Conservation (phyloP, 2,113 vertebrate species). For the Caretta caretta region DNA sequence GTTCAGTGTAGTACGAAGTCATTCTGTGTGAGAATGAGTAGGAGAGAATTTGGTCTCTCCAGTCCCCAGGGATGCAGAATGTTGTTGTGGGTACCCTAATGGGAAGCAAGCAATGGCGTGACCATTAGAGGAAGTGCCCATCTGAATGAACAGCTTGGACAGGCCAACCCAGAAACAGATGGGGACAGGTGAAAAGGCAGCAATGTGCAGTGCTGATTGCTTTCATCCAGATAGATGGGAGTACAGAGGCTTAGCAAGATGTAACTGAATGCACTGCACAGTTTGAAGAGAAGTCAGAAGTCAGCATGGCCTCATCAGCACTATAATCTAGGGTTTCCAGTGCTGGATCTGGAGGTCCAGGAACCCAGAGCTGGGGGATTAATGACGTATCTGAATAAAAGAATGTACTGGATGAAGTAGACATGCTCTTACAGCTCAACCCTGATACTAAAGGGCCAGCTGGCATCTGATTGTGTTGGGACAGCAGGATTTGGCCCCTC, state of each 20-base stretch:
- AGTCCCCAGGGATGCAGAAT: not conserved
- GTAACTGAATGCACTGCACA: slow-evolving; percentile 46
- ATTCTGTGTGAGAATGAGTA: not conserved
- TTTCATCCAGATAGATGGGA: slow-evolving; percentile 65
- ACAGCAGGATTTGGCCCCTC: not conserved
- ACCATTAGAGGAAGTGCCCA: not conserved
- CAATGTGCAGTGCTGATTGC: not conserved
- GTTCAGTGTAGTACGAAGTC: not conserved
- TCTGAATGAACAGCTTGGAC: not conserved
- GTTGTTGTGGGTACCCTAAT: not conserved
- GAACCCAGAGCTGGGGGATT: not conserved
- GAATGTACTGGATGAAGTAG: not conserved
- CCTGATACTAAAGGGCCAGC: not conserved
- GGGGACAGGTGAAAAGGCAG: no score
- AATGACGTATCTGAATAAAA: not conserved
- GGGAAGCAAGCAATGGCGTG: not conserved
- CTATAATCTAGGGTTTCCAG: not conserved
- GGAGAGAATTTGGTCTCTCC: not conserved
- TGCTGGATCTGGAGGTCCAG: not conserved
- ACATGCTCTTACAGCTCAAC: not conserved
- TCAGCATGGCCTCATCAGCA: slow-evolving; percentile 46
- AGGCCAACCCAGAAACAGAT: not conserved
- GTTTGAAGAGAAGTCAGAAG: slow-evolving; percentile 52
- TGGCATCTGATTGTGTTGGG: not conserved
- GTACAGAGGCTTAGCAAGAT: slow-evolving; percentile 57